Evolutionary conservation across 2,888 invertebrate species (phyloP).

Genomic region (Eristalis pertinax): DNA sequence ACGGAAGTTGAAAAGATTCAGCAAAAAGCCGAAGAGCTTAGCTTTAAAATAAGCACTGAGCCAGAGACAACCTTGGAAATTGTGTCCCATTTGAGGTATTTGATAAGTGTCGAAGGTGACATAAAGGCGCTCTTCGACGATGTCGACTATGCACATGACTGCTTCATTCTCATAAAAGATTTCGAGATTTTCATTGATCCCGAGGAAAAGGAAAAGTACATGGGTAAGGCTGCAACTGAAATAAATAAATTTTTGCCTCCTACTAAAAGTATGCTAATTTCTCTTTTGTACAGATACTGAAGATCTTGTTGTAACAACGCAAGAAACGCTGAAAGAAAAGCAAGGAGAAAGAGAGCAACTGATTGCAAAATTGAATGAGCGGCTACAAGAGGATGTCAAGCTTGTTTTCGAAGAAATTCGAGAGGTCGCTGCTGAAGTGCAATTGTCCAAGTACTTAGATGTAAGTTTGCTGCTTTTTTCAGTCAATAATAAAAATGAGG

Average conservation of each 20-base stretch:
- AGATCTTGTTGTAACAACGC: constrained; percentile 80
- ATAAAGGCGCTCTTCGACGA: constrained; percentile 88
- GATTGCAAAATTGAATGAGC: constrained; percentile 87
- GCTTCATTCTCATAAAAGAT: constrained; percentile 92
- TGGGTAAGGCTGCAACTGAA: constrained; percentile 74
- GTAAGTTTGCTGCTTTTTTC: constrained; percentile 72
- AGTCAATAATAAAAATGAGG: no score
- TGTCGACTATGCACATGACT: constrained; percentile 90
- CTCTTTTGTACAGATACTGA: constrained; percentile 75
- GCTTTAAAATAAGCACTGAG: constrained; percentile 84
- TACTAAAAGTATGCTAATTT: neutral
- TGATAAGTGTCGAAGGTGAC: constrained; percentile 85
- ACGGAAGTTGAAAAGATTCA: constrained; percentile 82
- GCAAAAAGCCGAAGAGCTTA: constrained; percentile 82
- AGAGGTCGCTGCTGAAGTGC: constrained; percentile 87
- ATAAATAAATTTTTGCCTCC: neutral
- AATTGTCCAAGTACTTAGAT: constrained; percentile 78
- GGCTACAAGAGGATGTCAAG: constrained; percentile 90
- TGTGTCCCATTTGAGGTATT: constrained; percentile 83
- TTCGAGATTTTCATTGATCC: constrained; percentile 88
- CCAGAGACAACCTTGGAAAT: constrained; percentile 88
- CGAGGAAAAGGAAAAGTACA: constrained; percentile 84
- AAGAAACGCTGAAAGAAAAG: constrained; percentile 84
- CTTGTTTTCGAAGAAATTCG: constrained; percentile 88
- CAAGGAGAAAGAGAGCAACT: constrained; percentile 87